Conservation (phyloP, 2,113 vertebrate genomes). For the Phyllopteryx taeniolatus region DNA sequence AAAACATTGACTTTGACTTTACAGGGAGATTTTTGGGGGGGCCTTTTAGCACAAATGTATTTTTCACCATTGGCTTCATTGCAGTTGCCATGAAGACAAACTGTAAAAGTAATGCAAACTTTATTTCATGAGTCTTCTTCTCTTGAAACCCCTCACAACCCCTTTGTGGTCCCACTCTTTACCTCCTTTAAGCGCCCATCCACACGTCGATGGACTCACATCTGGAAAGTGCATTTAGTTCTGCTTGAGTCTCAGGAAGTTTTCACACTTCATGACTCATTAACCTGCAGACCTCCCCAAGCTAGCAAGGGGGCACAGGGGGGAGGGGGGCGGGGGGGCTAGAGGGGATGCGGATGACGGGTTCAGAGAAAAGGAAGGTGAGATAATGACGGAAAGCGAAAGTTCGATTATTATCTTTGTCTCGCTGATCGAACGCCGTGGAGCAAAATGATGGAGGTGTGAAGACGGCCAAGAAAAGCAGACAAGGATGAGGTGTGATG, state of each 20-base stretch:
- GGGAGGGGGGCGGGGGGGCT: slow-evolving; percentile 15
- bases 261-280: slow-evolving; percentile 96
- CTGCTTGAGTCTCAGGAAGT: slow-evolving; percentile 80
- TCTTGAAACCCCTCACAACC: slow-evolving; percentile 3
- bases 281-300: slow-evolving; percentile 70
- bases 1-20: no score
- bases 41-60: background rate
- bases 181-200: slow-evolving; percentile 40
- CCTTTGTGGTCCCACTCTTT: slow-evolving; percentile 6
- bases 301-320: slow-evolving; percentile 34
- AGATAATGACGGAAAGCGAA: slow-evolving; percentile 18
- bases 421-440: background rate
- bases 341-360: slow-evolving; percentile 21
- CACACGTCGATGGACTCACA: slow-evolving; percentile 64
- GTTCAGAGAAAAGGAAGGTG: slow-evolving; percentile 16
- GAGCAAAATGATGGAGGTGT: slow-evolving; percentile 8
- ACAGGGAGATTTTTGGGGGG: no score
- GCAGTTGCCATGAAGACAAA: background rate
- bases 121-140: background rate
- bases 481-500: slow-evolving; percentile 31
- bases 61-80: background rate
- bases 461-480: slow-evolving; percentile 36
- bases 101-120: background rate
- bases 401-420: slow-evolving; percentile 13
- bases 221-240: slow-evolving; percentile 86